A percentile compares a stretch with the other conserved stretches of the same genome.
Evolutionary conservation across 2,797 vertebrate genomes (phyloP).

Genomic region (Sebastes vulpes): DNA sequence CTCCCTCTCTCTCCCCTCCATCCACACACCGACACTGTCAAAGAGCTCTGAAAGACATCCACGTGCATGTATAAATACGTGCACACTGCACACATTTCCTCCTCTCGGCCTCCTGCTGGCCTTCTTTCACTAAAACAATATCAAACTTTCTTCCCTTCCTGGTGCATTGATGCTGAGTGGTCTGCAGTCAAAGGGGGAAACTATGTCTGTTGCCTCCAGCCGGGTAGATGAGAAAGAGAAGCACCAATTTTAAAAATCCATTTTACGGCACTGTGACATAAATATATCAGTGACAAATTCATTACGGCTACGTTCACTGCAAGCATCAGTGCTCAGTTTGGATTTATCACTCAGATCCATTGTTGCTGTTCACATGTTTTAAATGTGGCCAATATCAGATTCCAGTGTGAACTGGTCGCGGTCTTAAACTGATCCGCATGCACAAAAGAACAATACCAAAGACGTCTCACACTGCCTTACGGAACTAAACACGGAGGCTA

Average conservation of each 20-base stretch:
- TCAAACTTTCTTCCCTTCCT: background rate
- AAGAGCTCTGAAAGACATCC: background rate
- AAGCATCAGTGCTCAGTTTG: background rate
- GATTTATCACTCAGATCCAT: background rate
- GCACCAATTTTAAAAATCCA: background rate
- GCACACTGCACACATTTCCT: conserved; percentile 1
- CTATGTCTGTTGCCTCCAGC: background rate
- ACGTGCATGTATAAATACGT: background rate
- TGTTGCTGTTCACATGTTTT: background rate
- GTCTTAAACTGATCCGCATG: too few relatives aligned
- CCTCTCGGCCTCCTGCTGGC: conserved; percentile 33
- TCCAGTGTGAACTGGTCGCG: too few relatives aligned
- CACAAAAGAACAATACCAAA: too few relatives aligned
- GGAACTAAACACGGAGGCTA: too few relatives aligned
- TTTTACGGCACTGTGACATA: background rate
- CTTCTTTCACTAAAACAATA: conserved; percentile 2
- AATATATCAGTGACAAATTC: background rate
- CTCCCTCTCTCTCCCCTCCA: background rate
- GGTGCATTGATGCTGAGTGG: background rate
- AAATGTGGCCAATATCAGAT: too few relatives aligned
- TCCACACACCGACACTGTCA: background rate
- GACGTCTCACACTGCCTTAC: too few relatives aligned
- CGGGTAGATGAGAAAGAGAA: background rate
- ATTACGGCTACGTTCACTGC: background rate
- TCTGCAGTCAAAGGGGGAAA: background rate